Evolutionary conservation across 2,113 vertebrate genomes (phyloP), one percentile per base, ranked within the genome.

Genomic region (Zosterops hypoxanthus): DNA sequence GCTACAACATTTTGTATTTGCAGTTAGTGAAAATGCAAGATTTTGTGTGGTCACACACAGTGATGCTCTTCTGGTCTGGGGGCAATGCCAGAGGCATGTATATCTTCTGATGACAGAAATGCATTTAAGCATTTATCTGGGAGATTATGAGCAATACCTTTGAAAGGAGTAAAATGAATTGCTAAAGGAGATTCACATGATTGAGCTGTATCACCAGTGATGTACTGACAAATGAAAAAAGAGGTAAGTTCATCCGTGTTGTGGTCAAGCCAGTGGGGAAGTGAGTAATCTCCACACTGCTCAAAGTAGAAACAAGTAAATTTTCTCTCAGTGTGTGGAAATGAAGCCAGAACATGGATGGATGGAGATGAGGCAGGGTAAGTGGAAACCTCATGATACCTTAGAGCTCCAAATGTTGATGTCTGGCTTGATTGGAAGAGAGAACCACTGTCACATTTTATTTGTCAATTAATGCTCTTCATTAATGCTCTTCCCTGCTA

Each of bases 361-460:
- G 42, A 65, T 53, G 56, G 61, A 82, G 41, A 44, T 52, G 33
- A 81, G 9, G 19, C 31, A 75, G 39, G 3, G 8, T 47, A 36
- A 33, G 23, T 42, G 25, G 21, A 75, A 92, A 71, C 11, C 7
- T 75, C 23, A 24, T 31, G 19, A 65, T 31, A 47, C 11, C 21
- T 66, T 47, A 46, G 24, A 80, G 31, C 28, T 84, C 31, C 52
- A 71, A 16, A 53, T 55, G 46, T 8, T 69, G 36, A n/a, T 5
- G 1, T 75, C 39, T 63, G 56, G 64, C 44, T 70, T 0, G 2
- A 1, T 0, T 52, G n/a, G 50, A 91, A 59, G 47, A 81, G 46
- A 87, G 25, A 33, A 20, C 36, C 9, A 17, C 24, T 33, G 44
- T 52, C 44, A 33, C 6, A 15, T 65, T 80, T 63, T 75, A 53